Conservation (phyloP, 2,113 vertebrate genomes). For the Isichthys henryi region DNA sequence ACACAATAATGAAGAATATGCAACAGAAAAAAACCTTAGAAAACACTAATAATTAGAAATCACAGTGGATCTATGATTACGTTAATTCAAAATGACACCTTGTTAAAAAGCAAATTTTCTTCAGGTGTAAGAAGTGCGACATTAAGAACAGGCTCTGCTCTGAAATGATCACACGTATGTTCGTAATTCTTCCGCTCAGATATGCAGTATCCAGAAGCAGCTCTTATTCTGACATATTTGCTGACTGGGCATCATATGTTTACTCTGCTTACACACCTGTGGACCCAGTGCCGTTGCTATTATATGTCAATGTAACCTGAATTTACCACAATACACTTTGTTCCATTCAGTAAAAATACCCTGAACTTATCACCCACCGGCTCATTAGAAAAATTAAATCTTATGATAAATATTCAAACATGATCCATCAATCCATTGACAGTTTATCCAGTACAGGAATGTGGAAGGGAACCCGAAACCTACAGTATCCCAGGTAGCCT, state of each 20-base stretch:
- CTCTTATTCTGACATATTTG: not conserved
- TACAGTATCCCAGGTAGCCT: not conserved
- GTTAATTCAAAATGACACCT: not conserved
- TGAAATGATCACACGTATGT: not conserved
- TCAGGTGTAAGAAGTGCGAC: not conserved
- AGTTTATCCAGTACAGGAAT: not conserved
- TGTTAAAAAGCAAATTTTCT: not conserved
- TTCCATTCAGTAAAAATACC: not conserved
- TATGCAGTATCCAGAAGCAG: not conserved
- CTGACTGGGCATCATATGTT: not conserved
- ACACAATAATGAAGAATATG: not conserved
- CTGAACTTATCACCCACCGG: not conserved
- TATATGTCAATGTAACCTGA: not conserved
- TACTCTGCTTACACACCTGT: not conserved
- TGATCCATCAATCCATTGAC: not conserved
- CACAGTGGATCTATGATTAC: not conserved
- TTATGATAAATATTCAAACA: not conserved
- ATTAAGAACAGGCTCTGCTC: not conserved
- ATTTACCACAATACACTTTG: not conserved
- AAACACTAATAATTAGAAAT: not conserved
- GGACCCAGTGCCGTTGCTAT: not conserved
- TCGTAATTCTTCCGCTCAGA: not conserved
- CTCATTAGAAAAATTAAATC: not conserved
- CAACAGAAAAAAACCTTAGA: not conserved
- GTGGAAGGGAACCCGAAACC: not conserved